Percentiles rank a stretch among this genome's conserved stretches.
Evolutionary conservation across 2,888 invertebrate genomes (phyloP).

Genomic region (Exephanes ischioxanthus): DNA sequence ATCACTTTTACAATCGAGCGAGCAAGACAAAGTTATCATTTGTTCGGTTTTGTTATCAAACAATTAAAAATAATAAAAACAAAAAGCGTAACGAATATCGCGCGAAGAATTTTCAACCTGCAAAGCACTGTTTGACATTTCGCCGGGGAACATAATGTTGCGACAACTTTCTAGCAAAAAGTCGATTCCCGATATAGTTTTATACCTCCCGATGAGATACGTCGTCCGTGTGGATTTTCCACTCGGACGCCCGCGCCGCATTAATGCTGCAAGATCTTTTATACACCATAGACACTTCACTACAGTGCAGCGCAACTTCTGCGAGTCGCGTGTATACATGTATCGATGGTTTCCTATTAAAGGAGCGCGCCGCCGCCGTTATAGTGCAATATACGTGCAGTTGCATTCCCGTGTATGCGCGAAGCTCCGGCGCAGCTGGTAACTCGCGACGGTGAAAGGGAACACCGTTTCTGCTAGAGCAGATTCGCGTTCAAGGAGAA

Average conservation of each 20-base stretch:
- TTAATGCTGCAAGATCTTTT: constrained; percentile 21
- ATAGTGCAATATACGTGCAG: constrained; percentile 32
- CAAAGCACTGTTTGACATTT: not conserved
- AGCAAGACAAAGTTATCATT: no score
- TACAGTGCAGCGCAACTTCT: not conserved
- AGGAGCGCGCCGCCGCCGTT: constrained; percentile 54
- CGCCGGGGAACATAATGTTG: constrained; percentile 13
- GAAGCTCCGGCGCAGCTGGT: constrained; percentile 53
- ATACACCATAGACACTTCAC: not conserved
- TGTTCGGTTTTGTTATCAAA: no score
- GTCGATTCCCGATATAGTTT: constrained; percentile 57
- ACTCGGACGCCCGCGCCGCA: constrained; percentile 42
- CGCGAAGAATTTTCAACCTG: not conserved
- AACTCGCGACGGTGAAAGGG: constrained; percentile 65
- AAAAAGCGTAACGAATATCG: not conserved
- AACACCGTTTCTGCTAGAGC: constrained; percentile 62
- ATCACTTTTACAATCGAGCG: not conserved
- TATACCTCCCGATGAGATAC: constrained; percentile 32
- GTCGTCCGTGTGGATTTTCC: constrained; percentile 40
- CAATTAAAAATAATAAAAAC: not conserved
- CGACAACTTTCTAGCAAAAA: constrained; percentile 60
- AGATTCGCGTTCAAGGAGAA: constrained; percentile 66
- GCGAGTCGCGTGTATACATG: not conserved
- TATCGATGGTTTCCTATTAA: constrained; percentile 22
- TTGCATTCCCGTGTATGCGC: constrained; percentile 38